Evolutionary conservation across 2,797 vertebrate species (phyloP), one percentile per base, ranked within the genome.

Genomic region (Scolopax rusticola): DNA sequence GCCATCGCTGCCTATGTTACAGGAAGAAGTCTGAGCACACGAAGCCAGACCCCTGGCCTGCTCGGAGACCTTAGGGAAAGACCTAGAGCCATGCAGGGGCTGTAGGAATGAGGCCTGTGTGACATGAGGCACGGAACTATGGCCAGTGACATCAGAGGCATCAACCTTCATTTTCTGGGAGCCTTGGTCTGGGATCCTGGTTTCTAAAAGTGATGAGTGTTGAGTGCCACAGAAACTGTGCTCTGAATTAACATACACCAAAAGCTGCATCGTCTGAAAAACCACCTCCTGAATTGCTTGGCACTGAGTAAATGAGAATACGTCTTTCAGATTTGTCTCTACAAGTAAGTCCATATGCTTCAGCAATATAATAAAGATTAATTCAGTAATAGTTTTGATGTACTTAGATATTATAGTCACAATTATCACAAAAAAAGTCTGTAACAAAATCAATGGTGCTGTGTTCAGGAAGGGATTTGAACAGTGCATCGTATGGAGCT

Each of bases 91-190:
- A 5, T 1, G 3, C 32, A 18, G 28, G 30, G 16, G 21, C 57
- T 40, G 17, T 8, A 71, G 30, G 36, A 78, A 59, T 18, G 19
- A 54, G 43, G 41, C 25, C 25, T 77, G 73, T 1, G 0, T 75
- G 45, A 36, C n/a, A 15, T 0, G 3, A 65, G 53, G 36, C 40
- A 36, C 0, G 0, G 3, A 0, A 3, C 36, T 20, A 38, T 28
- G 41, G 53, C 41, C 50, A 24, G 15, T 60, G 30, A 86, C 13
- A 6, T 40, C 65, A 71, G 69, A 88, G 73, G 54, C 14, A 4
- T 65, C 57, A 73, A 5, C 30, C 53, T 21, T 40, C 2, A 0
- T 63, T 68, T 84, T 57, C 73, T 81, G 54, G 65, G 36, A 75
- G 53, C 73, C 25, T 36, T 40, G 65, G 15, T 81, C 69, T 71